Conservation (phyloP, 2,797 vertebrate genomes). For the Phataginus tricuspis region DNA sequence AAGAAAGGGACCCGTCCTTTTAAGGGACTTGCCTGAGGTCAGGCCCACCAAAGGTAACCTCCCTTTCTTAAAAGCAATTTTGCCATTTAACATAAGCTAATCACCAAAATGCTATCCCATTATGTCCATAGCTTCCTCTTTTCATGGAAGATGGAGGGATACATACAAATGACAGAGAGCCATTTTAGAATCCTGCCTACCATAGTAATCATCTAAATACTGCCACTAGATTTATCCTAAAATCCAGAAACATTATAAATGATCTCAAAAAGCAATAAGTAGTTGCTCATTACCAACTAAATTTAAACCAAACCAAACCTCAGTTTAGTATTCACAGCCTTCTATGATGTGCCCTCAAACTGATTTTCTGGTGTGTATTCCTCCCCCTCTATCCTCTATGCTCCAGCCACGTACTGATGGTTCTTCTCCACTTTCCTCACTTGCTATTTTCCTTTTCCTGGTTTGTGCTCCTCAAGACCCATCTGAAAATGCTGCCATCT, state of each 20-base stretch:
- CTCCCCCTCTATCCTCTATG: neutral
- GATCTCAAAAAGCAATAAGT: neutral
- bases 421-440: neutral
- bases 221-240: neutral
- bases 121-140: neutral
- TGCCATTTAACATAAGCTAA: neutral
- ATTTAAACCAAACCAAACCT: neutral
- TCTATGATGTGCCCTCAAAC: neutral
- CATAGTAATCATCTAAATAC: neutral
- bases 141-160: neutral
- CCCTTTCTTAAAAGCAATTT: neutral
- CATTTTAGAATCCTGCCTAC: neutral
- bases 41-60: neutral
- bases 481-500: neutral
- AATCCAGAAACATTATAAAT: neutral
- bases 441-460: neutral
- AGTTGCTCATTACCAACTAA: neutral
- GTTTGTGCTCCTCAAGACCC: neutral
- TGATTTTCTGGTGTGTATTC: neutral
- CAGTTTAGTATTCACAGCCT: neutral
- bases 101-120: neutral
- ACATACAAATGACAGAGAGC: neutral
- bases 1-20: neutral
- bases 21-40: neutral
- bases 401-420: neutral